These are phyloP conservation scores for Balearica regulorum DNA, from an alignment of 2,797 vertebrate species.

Conservation along the genomic window DNA sequence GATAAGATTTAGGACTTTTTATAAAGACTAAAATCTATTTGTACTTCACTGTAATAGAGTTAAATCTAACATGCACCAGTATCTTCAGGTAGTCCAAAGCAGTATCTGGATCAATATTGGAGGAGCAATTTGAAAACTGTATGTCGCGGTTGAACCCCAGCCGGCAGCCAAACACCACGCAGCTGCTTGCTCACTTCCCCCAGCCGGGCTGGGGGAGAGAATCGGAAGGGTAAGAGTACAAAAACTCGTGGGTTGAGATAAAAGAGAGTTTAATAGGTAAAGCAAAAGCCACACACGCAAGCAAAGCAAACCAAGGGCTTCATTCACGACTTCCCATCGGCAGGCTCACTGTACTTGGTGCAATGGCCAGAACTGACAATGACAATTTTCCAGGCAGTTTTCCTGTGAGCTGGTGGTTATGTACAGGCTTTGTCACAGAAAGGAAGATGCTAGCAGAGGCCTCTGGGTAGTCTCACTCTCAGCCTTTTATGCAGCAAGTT, in stretches of 20 bases:
- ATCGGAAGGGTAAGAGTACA: neutral
- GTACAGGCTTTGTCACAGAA: neutral
- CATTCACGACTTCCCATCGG: fast-evolving
- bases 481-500: neutral
- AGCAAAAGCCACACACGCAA: fast-evolving
- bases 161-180: neutral
- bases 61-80: neutral
- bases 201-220: neutral
- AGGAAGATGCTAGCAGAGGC: neutral
- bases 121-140: neutral
- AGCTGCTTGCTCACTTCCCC: neutral
- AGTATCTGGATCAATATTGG: neutral
- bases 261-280: neutral
- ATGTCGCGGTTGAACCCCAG: neutral
- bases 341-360: neutral
- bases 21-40: neutral
- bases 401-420: neutral
- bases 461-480: neutral
- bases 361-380: neutral
- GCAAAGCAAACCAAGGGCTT: neutral
- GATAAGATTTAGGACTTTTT: neutral
- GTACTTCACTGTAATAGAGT: neutral
- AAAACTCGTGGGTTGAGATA: neutral
- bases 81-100: neutral
- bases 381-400: neutral